Conservation (phyloP, 2,797 vertebrate genomes). For the Okamejei kenojei region DNA sequence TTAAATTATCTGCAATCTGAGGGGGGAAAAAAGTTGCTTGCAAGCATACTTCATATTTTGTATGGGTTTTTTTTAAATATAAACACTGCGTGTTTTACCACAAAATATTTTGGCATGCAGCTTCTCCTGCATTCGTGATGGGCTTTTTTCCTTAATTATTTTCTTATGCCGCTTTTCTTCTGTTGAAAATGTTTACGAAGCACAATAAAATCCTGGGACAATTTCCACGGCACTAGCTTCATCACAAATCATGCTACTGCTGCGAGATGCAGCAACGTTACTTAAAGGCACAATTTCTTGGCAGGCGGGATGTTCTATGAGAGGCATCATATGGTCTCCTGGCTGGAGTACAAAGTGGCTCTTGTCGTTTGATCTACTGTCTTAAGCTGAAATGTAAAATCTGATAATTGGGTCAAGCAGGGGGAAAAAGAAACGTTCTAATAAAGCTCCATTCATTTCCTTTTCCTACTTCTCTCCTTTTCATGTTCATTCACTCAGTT, state of each 20-base stretch:
- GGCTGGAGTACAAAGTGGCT: constrained; percentile 71
- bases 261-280: constrained; percentile 36
- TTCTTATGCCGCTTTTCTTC: constrained; percentile 8
- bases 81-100: neutral
- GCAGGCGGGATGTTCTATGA: constrained; percentile 63
- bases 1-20: constrained; percentile 5
- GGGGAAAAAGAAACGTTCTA: constrained; percentile 59
- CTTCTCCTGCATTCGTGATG: neutral
- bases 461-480: constrained; percentile 41
- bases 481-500: constrained; percentile 34
- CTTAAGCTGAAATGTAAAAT: constrained; percentile 71
- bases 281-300: constrained; percentile 55
- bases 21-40: neutral
- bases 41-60: constrained; percentile 5
- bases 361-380: constrained; percentile 67
- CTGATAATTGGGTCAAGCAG: constrained; percentile 71
- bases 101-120: constrained; percentile 4
- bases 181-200: constrained; percentile 30
- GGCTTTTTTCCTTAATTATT: constrained; percentile 4
- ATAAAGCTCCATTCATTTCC: constrained; percentile 57
- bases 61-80: neutral
- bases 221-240: constrained; percentile 1
- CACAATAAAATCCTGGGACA: constrained; percentile 29
- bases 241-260: constrained; percentile 30
- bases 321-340: constrained; percentile 71